phyloP scores from a whole-genome alignment of 2,113 vertebrate genomes.

The Rhabdornis inornatus region DNA sequence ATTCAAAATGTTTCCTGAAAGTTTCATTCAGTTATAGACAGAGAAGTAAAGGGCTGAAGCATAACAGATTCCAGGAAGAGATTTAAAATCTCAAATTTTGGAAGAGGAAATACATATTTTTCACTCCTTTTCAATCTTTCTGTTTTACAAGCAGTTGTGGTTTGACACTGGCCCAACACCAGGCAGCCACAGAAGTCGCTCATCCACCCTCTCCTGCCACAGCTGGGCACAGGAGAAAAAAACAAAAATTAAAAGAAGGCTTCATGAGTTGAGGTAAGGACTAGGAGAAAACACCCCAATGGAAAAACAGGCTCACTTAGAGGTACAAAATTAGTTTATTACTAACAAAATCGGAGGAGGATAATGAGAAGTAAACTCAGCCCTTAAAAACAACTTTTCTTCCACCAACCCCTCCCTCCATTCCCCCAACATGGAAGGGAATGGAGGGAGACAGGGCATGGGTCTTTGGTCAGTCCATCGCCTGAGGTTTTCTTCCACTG shows the following conservation, averaged over 20 bases:
- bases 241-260: background rate
- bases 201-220: background rate
- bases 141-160: background rate
- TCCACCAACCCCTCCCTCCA: background rate
- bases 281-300: background rate
- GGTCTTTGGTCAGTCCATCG: too few species aligned
- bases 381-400: background rate
- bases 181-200: accelerated
- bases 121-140: background rate
- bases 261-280: background rate
- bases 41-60: background rate
- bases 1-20: background rate
- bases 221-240: background rate
- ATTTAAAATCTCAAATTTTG: background rate
- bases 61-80: background rate
- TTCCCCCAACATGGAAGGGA: too few species aligned
- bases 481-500: too few species aligned
- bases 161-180: background rate
- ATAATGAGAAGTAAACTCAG: background rate
- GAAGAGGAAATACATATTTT: background rate
- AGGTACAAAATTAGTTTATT: background rate
- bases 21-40: background rate
- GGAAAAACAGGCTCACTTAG: background rate
- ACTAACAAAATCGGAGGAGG: background rate
- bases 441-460: background rate